Evolutionary conservation across 2,888 invertebrate species (phyloP).

Genomic region (Pseudococcus jackbeardsleyi): DNA sequence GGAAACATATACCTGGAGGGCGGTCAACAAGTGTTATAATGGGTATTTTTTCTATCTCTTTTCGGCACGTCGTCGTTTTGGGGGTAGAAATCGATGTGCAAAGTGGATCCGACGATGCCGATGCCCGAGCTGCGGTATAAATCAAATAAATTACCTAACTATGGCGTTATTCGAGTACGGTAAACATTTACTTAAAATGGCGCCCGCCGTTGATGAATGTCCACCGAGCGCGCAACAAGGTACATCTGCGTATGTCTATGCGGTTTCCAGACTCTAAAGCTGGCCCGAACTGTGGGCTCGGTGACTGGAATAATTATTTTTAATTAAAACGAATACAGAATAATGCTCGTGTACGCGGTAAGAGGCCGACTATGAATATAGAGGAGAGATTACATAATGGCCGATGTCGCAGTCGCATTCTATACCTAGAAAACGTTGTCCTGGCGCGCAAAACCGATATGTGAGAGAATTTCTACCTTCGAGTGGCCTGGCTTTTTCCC

Average conservation of each 20-base stretch:
- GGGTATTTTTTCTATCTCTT: not conserved
- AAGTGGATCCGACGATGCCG: not conserved
- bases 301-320: conserved; percentile 30
- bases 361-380: not conserved
- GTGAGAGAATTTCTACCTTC: conserved; percentile 20
- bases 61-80: not conserved
- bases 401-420: not conserved
- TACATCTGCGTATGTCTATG: not conserved
- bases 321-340: conserved; percentile 32
- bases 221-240: not conserved
- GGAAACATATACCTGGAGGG: conserved; percentile 35
- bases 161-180: not conserved
- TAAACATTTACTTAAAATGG: conserved; percentile 44
- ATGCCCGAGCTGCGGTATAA: not conserved
- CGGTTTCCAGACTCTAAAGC: not conserved
- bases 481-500: not conserved
- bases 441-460: not conserved
- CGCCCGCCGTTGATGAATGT: conserved; percentile 36
- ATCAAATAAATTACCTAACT: conserved; percentile 32
- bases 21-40: conserved; percentile 42
- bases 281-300: not conserved
- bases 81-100: conserved; percentile 29
- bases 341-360: not conserved
- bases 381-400: conserved; percentile 3
- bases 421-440: not conserved